These are phyloP conservation scores for Tachysurus vachellii DNA, from an alignment of 2,113 vertebrate species.

Conservation along the genomic window DNA sequence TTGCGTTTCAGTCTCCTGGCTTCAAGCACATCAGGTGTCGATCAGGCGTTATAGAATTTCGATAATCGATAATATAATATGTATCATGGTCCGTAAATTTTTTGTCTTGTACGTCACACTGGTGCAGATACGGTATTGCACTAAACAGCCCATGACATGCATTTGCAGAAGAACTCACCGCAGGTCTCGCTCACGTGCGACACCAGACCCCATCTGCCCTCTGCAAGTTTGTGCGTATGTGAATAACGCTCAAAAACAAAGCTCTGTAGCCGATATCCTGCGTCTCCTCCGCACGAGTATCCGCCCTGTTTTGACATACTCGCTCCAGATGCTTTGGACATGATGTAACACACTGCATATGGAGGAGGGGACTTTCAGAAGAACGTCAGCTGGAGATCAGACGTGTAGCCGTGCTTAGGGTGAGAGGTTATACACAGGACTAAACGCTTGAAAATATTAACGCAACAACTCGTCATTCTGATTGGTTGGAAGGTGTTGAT, in stretches of 20 bases:
- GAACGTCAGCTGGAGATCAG: not conserved
- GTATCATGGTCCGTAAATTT: not conserved
- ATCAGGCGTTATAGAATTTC: not conserved
- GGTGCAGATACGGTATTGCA: not conserved
- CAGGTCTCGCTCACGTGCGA: not conserved
- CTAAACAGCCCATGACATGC: not conserved
- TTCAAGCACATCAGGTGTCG: not conserved
- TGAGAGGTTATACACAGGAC: too few species aligned
- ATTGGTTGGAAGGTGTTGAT: not conserved
- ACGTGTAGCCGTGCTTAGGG: not conserved
- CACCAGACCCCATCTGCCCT: not conserved
- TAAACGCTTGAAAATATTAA: not conserved
- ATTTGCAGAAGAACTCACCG: conserved; percentile 40
- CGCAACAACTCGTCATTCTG: not conserved
- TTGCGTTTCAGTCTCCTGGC: not conserved
- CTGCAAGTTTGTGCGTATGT: not conserved
- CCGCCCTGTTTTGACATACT: conserved; percentile 59
- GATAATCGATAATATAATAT: not conserved
- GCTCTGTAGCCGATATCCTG: not conserved
- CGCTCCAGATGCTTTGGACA: conserved; percentile 68
- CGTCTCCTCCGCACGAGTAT: conserved; percentile 47
- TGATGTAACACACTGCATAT: conserved; percentile 65
- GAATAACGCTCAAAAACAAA: not conserved
- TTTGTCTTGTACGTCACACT: not conserved
- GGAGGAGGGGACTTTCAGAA: conserved; percentile 35